Evolutionary conservation across 2,797 vertebrate genomes (phyloP).

Genomic region (Acrocephalus scirpaceus): DNA sequence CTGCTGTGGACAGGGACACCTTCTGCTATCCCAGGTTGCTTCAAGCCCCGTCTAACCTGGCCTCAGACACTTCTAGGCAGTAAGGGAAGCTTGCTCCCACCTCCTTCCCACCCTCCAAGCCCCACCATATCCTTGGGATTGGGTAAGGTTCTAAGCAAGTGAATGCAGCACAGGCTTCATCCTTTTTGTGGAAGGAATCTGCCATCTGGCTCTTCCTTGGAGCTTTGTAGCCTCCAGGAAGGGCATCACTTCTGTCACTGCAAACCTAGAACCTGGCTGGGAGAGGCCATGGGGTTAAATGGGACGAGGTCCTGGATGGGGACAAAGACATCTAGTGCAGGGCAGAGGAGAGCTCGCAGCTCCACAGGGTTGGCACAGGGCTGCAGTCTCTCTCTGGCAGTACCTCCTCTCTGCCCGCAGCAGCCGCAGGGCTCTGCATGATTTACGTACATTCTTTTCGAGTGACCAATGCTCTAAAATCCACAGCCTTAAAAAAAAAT

Average conservation of each 20-base stretch:
- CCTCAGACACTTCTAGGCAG: not conserved
- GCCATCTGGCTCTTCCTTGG: not conserved
- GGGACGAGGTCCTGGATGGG: not conserved
- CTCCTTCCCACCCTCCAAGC: not conserved
- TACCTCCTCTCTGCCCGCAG: not conserved
- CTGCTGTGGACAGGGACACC: not conserved
- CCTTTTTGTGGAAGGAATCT: not conserved
- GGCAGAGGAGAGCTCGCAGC: not conserved
- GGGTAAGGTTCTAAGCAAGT: not conserved
- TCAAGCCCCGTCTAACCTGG: rapidly evolving
- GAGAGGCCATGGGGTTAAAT: not conserved
- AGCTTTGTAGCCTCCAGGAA: not conserved
- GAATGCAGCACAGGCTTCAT: not conserved
- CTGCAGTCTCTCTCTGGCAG: slow-evolving; percentile 13
- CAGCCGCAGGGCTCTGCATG: not conserved
- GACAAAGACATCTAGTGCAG: not conserved
- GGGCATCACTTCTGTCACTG: not conserved
- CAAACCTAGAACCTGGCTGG: not conserved
- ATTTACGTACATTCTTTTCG: slow-evolving; percentile 54
- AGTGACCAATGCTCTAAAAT: slow-evolving; percentile 34
- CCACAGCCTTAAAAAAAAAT: not conserved
- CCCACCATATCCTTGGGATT: not conserved
- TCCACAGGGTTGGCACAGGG: not conserved
- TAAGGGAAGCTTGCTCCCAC: not conserved
- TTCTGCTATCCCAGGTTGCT: not conserved